These are phyloP conservation scores for Hippolais icterina DNA, from an alignment of 2,113 vertebrate species.

Conservation along the genomic window DNA sequence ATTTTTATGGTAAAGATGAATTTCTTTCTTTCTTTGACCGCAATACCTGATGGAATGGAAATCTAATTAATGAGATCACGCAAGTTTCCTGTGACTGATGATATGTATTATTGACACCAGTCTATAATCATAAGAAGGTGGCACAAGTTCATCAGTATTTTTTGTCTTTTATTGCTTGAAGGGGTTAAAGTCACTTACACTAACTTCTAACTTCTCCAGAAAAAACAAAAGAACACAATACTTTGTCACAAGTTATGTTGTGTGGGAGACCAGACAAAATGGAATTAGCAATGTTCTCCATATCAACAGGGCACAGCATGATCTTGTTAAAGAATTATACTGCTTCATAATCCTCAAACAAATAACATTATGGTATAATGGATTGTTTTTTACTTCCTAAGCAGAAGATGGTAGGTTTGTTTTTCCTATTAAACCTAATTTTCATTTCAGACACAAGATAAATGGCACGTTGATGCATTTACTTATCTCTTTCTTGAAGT, in stretches of 20 bases:
- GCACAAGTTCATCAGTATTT: background rate
- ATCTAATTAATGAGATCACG: background rate
- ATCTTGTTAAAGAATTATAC: slow-evolving; percentile 66
- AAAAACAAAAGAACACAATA: background rate
- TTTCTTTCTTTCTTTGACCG: background rate
- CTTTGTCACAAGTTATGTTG: background rate
- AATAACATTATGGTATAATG: slow-evolving; percentile 66
- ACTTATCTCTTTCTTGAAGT: slow-evolving; percentile 15
- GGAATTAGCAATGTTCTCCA: slow-evolving; percentile 46
- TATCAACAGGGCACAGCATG: slow-evolving; percentile 20
- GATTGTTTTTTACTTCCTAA: slow-evolving; percentile 55
- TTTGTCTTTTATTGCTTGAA: background rate
- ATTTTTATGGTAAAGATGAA: background rate
- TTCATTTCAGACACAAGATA: slow-evolving; percentile 49
- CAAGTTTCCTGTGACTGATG: background rate
- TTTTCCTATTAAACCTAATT: slow-evolving; percentile 56
- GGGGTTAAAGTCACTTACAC: background rate
- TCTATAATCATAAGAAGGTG: background rate
- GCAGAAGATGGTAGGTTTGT: slow-evolving; percentile 49
- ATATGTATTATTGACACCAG: background rate
- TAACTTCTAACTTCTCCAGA: background rate
- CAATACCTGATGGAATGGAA: background rate
- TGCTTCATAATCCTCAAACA: slow-evolving; percentile 62
- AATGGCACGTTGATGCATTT: slow-evolving; percentile 25
- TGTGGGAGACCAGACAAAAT: slow-evolving; percentile 13